A percentile compares a stretch with the other conserved stretches of the same genome.
These are phyloP conservation scores for Holocentrus rufus DNA, from an alignment of 2,797 vertebrate genomes.

Conservation along the genomic window DNA sequence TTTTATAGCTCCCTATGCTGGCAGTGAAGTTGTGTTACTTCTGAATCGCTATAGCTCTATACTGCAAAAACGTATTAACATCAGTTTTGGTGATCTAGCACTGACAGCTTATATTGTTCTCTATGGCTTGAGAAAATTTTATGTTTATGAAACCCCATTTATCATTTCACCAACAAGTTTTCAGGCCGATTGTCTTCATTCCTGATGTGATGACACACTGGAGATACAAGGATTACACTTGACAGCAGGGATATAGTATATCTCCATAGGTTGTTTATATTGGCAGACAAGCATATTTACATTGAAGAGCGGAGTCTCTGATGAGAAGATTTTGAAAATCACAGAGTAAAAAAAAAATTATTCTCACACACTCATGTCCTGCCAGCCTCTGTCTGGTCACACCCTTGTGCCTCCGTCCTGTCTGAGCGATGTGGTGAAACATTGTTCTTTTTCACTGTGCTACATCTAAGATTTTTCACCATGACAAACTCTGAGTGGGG, in stretches of 20 bases:
- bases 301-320: slow-evolving; percentile 39
- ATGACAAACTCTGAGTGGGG: slow-evolving; percentile 46
- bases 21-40: background rate
- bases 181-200: slow-evolving; percentile 16
- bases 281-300: slow-evolving; percentile 53
- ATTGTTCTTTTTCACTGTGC: slow-evolving; percentile 40
- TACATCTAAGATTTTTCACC: slow-evolving; percentile 45
- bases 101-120: background rate
- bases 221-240: slow-evolving; percentile 13
- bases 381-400: background rate
- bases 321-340: slow-evolving; percentile 45
- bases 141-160: slow-evolving; percentile 17
- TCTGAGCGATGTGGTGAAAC: slow-evolving; percentile 42
- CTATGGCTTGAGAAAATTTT: background rate
- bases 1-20: slow-evolving; percentile 24
- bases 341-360: slow-evolving; percentile 12
- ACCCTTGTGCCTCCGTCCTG: slow-evolving; percentile 29
- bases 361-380: slow-evolving; percentile 24
- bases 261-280: slow-evolving; percentile 55
- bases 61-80: background rate
- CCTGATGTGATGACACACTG: slow-evolving; percentile 14
- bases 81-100: background rate
- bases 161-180: slow-evolving; percentile 16
- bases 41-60: slow-evolving; percentile 13
- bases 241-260: slow-evolving; percentile 21